phyloP scores from a whole-genome alignment of 2,888 invertebrate genomes.

The Volucella inflata region DNA sequence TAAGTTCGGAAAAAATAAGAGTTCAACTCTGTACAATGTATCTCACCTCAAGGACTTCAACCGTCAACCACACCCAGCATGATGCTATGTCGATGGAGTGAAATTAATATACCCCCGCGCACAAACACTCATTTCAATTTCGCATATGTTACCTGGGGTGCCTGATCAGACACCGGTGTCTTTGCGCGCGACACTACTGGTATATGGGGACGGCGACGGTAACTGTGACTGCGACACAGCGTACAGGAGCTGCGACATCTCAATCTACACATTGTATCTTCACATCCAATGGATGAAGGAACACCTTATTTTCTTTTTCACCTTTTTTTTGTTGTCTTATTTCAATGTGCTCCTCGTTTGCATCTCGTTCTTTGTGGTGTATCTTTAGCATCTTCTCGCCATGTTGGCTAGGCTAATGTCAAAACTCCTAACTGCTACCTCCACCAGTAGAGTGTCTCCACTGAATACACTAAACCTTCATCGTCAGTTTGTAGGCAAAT shows the following conservation, averaged over 20 bases:
- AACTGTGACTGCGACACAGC: conserved; percentile 42
- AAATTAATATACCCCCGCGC: conserved; percentile 67
- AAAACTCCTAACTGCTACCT: conserved; percentile 39
- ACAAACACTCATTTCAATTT: conserved; percentile 68
- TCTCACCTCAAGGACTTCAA: conserved; percentile 60
- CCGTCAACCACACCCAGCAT: conserved; percentile 70
- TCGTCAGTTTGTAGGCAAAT: conserved; percentile 56
- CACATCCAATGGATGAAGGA: conserved; percentile 62
- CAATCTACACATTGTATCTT: conserved; percentile 75
- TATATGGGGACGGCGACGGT: conserved; percentile 30
- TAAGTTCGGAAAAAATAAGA: conserved; percentile 49
- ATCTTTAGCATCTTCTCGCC: conserved; percentile 64
- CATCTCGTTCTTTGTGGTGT: conserved; percentile 48
- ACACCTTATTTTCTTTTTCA: conserved; percentile 49
- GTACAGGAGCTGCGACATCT: conserved; percentile 75
- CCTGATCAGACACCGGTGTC: conserved; percentile 45
- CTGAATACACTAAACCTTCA: neutral
- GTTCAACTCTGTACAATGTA: conserved; percentile 29
- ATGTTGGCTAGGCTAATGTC: conserved; percentile 69
- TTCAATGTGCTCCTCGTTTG: conserved; percentile 45
- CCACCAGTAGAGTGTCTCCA: conserved; percentile 20
- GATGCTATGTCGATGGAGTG: conserved; percentile 45
- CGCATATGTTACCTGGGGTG: conserved; percentile 71
- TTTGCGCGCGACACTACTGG: conserved; percentile 61
- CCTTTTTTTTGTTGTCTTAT: conserved; percentile 24